Evolutionary conservation across 2,113 vertebrate species (phyloP).

Genomic region (Uropsilus gracilis): DNA sequence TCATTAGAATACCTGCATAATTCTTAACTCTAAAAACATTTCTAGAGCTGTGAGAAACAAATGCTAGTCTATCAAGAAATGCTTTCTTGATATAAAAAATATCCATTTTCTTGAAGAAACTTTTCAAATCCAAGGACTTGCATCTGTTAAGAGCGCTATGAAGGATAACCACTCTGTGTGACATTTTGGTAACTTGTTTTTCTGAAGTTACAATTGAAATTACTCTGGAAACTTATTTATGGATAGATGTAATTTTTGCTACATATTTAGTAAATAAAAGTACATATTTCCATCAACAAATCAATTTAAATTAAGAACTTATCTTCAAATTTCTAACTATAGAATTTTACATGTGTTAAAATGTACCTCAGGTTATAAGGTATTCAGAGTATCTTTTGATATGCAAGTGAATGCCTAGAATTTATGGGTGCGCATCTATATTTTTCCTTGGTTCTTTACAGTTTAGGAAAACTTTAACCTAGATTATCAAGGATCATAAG

Average conservation of each 20-base stretch:
- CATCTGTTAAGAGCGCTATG: background rate
- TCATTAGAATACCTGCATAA: conserved; percentile 60
- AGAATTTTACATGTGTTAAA: background rate
- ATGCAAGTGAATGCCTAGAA: background rate
- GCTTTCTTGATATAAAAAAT: background rate
- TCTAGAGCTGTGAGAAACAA: background rate
- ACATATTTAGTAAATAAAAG: background rate
- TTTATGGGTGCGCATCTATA: background rate
- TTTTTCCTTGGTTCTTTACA: background rate
- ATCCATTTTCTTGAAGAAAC: background rate
- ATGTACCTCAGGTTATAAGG: background rate
- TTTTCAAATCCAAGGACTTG: background rate
- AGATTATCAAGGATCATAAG: background rate
- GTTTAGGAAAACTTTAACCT: background rate
- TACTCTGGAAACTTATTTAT: background rate
- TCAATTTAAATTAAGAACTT: background rate
- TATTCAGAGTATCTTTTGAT: background rate
- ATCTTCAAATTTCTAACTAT: background rate
- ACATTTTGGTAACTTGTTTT: background rate
- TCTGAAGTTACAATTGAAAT: background rate
- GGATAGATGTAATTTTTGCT: too few relatives aligned
- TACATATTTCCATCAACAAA: background rate
- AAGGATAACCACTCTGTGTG: accelerated
- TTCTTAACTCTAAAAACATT: conserved; percentile 42
- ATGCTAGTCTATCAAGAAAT: conserved; percentile 21